These are phyloP conservation scores for Bombyx mandarina DNA, from an alignment of 1,140 invertebrate species.

Conservation along the genomic window DNA sequence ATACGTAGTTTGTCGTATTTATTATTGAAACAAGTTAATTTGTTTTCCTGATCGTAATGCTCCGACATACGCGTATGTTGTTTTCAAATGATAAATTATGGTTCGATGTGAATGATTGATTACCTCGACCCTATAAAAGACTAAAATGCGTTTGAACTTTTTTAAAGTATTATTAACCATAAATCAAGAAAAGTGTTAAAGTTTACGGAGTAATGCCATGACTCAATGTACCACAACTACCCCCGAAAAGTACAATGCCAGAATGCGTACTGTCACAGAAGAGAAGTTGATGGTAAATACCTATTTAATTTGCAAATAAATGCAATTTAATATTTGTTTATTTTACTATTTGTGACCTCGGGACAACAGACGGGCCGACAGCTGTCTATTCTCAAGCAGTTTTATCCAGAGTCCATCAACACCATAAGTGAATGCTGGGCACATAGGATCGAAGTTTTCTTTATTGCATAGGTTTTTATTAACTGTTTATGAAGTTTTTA, in stretches of 20 bases:
- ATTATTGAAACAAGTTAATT: background rate
- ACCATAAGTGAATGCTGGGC: no score
- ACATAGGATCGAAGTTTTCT: no score
- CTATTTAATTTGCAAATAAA: constrained; percentile 1
- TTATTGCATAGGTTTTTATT: no score
- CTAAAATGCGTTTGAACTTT: no score
- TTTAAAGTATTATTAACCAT: constrained; percentile 2
- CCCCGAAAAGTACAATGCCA: constrained; percentile 43
- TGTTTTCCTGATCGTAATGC: background rate
- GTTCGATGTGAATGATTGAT: constrained; percentile 3
- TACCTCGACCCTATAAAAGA: background rate
- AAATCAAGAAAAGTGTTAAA: background rate
- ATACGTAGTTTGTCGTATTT: constrained; percentile 16
- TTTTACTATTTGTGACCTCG: background rate
- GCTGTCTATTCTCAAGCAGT: no score
- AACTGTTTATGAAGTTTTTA: no score
- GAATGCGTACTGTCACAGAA: constrained; percentile 47
- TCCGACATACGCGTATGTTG: background rate
- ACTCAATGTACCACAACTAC: constrained; percentile 46
- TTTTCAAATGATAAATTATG: background rate
- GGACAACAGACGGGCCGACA: no score
- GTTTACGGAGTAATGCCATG: constrained; percentile 31
- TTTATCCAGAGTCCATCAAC: no score
- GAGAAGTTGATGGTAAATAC: constrained; percentile 58
- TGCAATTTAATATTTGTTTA: background rate